Evolutionary conservation across 2,888 invertebrate genomes (phyloP).

Genomic region (Apodemia hepburni): DNA sequence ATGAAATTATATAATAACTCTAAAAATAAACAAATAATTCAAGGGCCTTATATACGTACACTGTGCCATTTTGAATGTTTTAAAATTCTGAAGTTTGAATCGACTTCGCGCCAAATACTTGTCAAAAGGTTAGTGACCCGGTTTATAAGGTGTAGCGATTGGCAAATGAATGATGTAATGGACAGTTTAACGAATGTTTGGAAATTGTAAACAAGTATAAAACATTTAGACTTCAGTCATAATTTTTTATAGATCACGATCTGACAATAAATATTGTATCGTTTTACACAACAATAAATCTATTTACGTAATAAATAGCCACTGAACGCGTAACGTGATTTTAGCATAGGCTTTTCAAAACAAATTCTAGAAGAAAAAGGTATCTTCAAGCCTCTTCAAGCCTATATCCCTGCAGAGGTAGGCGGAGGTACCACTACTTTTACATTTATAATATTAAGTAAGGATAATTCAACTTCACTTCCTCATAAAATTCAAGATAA

Average conservation of each 20-base stretch:
- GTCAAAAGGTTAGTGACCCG: constrained; percentile 14
- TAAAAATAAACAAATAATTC: too few relatives aligned
- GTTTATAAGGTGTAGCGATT: constrained; percentile 11
- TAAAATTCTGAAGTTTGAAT: background rate
- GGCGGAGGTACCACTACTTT: too few relatives aligned
- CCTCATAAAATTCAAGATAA: too few relatives aligned
- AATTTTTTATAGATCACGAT: constrained; percentile 8
- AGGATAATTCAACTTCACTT: too few relatives aligned
- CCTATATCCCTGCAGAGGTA: too few relatives aligned
- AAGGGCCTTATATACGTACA: too few relatives aligned
- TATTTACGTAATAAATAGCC: background rate
- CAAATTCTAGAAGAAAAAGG: too few relatives aligned
- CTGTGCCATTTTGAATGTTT: background rate
- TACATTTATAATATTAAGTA: too few relatives aligned
- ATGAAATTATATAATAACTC: too few relatives aligned
- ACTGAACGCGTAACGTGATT: background rate
- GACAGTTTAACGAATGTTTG: constrained; percentile 6
- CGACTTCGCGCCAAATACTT: constrained; percentile 13
- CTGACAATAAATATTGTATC: constrained; percentile 6
- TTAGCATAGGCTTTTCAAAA: background rate
- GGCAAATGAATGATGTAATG: constrained; percentile 15
- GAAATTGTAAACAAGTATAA: constrained; percentile 14
- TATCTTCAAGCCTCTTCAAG: too few relatives aligned
- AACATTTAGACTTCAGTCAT: background rate
- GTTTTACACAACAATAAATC: constrained; percentile 8